phyloP scores from a whole-genome alignment of 2,888 invertebrate genomes.

The Maniola hyperantus region DNA sequence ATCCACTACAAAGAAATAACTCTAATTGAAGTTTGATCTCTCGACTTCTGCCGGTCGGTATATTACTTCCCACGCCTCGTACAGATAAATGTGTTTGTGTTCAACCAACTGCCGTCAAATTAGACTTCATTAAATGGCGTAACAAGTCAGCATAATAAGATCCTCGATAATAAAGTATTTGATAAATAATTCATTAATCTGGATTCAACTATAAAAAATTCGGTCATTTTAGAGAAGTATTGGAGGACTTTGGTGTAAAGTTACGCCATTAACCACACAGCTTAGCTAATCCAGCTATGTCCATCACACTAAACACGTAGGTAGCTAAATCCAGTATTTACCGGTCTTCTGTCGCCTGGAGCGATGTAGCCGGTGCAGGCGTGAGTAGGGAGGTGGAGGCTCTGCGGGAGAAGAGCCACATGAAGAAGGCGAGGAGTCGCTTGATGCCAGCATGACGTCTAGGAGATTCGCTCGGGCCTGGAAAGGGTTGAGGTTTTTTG shows the following conservation, averaged over 20 bases:
- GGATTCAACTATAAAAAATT: background rate
- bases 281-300: constrained; percentile 26
- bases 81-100: background rate
- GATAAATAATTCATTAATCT: background rate
- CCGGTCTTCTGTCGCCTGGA: constrained; percentile 90
- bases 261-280: constrained; percentile 17
- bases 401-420: constrained; percentile 84
- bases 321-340: constrained; percentile 54
- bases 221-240: background rate
- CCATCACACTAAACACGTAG: constrained; percentile 17
- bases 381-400: constrained; percentile 83
- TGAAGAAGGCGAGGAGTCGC: constrained; percentile 87
- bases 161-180: background rate
- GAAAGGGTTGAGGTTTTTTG: constrained; percentile 25
- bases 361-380: constrained; percentile 86
- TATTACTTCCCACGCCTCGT: too few relatives aligned
- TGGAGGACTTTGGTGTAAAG: constrained; percentile 3
- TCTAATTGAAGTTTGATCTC: too few relatives aligned
- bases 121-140: background rate
- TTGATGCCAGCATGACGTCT: constrained; percentile 90
- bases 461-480: constrained; percentile 89
- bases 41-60: too few relatives aligned
- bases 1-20: too few relatives aligned
- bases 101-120: constrained; percentile 8
- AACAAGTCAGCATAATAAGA: constrained; percentile 2